Evolutionary conservation across 2,113 vertebrate species (phyloP).

Genomic region (Carassius gibelio): DNA sequence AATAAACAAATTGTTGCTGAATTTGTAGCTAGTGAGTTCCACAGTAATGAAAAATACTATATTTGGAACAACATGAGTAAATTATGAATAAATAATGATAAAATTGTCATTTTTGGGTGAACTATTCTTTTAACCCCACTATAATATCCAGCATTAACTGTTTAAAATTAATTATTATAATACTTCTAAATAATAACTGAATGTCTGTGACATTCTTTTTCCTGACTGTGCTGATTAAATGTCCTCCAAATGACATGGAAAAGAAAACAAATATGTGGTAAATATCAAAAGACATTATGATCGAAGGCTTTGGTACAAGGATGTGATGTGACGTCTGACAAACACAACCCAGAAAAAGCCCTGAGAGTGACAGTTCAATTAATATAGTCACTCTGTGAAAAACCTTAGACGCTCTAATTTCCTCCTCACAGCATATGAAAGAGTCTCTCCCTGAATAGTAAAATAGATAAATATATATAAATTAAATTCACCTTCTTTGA

Average conservation of each 20-base stretch:
- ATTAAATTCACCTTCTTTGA: background rate
- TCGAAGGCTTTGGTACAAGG: background rate
- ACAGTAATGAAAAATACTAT: no score
- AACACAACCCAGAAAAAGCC: background rate
- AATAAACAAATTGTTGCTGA: no score
- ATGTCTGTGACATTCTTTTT: background rate
- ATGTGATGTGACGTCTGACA: conserved; percentile 32
- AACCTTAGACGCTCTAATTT: background rate
- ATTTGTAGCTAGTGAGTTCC: no score
- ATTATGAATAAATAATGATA: no score
- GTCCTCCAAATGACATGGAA: background rate
- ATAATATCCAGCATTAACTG: background rate
- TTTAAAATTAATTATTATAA: background rate
- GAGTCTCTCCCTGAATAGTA: background rate
- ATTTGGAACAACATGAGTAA: no score
- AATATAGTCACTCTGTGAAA: conserved; percentile 14
- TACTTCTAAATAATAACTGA: background rate
- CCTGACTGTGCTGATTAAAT: background rate
- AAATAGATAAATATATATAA: background rate
- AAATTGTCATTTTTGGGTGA: no score
- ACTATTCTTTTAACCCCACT: background rate
- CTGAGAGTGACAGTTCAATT: conserved; percentile 41
- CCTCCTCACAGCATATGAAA: background rate
- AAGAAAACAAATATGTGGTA: background rate
- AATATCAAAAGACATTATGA: background rate